Evolutionary conservation across 1,140 invertebrate genomes (phyloP), one percentile per base, ranked within the genome.

Genomic region (Teleopsis dalmanni): DNA sequence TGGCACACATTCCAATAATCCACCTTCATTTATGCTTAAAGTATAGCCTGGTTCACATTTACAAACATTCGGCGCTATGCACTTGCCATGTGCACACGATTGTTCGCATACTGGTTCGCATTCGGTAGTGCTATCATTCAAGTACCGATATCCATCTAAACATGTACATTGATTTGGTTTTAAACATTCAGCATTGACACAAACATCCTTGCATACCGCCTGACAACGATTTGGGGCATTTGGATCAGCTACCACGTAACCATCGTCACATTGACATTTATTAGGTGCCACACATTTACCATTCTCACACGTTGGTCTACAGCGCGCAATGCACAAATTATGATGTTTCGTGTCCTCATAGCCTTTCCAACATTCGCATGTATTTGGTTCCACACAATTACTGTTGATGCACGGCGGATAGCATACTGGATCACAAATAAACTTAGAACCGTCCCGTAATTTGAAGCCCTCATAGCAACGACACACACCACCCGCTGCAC

Each of bases 41-140:
- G 58, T 57, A n/a, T 43, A 19, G 9, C 57, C 51, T 1, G 36
- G 48, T n/a, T 75, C 65, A 50, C 77, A 79, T 11, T 67, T 64
- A 47, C 74, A 79, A 16, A 72, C 59, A 54, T 77, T 71, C 3
- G 75, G 75, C 2, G 60, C 70, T 4, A 74, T 73, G 54, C 79
- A 82, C 8, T 74, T 64, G 1, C 78, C 79, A 56, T 81, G 75
- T 8, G 72, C 60, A 50, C 81, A 82, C 0, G 75, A 73, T 14
- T 74, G 69, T 3, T 75, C 71, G 56, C 81, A 83, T 3, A 73
- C 55, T 7, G 80, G 76, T 7, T 67, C 45, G 54, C 78, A 80
- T 14, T 73, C 60, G 3, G 47, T 68, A 47, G 57, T 53, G 48
- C 77, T 74, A 27, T 64, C 66, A 3, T 58, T 29, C 18, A 78